Evolutionary conservation across 1,140 invertebrate species (phyloP), one percentile per base, ranked within the genome.

Genomic region (Octopus bimaculoides): DNA sequence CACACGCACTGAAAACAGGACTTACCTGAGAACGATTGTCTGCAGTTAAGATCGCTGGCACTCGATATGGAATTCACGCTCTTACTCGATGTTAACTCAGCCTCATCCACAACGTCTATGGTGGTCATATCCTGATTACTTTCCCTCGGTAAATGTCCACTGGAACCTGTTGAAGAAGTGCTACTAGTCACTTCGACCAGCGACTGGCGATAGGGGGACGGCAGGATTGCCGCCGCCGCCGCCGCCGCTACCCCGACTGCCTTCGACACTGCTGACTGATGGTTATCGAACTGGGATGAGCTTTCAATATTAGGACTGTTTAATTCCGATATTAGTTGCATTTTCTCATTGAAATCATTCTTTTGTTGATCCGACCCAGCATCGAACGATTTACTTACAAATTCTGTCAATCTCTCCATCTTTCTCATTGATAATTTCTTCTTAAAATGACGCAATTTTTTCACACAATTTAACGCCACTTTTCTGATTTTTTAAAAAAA

Each of bases 331-430:
- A 74, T 52, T n/a, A 56, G 4, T 5, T 41, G 10, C 54, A 20
- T 71, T 54, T 53, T 26, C 20, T 52, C 66, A 52, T 71, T 73
- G 12, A 53, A 66, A n/a, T 71, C 53, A 54, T 61, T 78, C 53
- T 71, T 56, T 8, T 78, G 17, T 8, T 74, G 52, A 5, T 66
- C 75, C 14, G 55, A 77, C 7, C 54, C 73, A 17, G 75, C 75
- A 54, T 83, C 80, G 77, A 83, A 83, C 14, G 82, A 83, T 76
- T 83, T 83, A 78, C 77, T 79, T 20, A 83, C 82, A 69, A 83
- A 83, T 55, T 81, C 77, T 1, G 82, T 78, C 52, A 83, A 66
- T 69, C 82, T 41, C 53, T 83, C 82, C 82, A 83, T 83, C 14
- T 7, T 79, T 41, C 26, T 41, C 26, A 41, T 41, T 1, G 26